Conservation (phyloP, 2,797 vertebrate species). For the Fistularia tabacaria region DNA sequence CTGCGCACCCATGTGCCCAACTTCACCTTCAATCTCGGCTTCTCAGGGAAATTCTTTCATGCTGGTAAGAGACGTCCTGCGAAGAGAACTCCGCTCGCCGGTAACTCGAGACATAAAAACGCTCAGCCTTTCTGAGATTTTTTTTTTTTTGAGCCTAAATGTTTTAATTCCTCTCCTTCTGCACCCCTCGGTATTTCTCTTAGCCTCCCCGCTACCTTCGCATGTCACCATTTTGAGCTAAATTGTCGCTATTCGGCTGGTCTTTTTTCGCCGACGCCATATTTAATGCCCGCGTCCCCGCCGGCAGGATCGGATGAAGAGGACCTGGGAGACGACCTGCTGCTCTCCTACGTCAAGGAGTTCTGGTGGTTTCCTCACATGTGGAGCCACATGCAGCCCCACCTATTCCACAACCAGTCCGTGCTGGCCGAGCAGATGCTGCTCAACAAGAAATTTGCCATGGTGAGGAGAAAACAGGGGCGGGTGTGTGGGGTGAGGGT, state of each 20-base stretch:
- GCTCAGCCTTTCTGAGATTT: background rate
- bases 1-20: constrained; percentile 92
- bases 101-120: background rate
- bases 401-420: constrained; percentile 98
- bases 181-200: constrained; percentile 24
- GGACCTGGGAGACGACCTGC: constrained; percentile 92
- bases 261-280: background rate
- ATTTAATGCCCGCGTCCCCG: background rate
- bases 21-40: constrained; percentile 99
- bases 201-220: background rate
- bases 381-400: constrained; percentile 99
- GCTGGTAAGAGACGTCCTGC: constrained; percentile 78
- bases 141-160: constrained; percentile 5
- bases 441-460: constrained; percentile 96
- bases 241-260: background rate
- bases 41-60: constrained; percentile 99
- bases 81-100: constrained; percentile 5
- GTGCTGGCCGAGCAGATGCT: constrained; percentile 98
- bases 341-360: constrained; percentile 92
- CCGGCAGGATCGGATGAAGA: constrained; percentile 90
- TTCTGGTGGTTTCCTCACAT: constrained; percentile 99
- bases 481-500: too few species aligned
- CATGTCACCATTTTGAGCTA: too few species aligned
- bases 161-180: constrained; percentile 23
- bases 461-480: constrained; percentile 78